Base-by-base conservation (phyloP, 2,113 vertebrate genomes). In the Talpa occidentalis region DNA sequence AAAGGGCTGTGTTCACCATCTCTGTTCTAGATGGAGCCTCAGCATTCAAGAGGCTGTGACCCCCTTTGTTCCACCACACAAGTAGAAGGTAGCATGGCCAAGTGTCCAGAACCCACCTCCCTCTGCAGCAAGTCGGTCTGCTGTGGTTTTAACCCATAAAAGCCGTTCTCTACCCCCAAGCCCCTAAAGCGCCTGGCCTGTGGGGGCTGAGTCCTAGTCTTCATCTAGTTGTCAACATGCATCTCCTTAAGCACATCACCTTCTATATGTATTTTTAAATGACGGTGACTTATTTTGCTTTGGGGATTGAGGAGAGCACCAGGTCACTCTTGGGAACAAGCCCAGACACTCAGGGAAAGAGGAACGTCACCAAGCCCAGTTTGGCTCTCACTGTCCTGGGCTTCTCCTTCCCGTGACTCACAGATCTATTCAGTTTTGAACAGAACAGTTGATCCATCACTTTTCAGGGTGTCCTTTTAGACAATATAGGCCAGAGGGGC, bases 301-400 rank as follows among this genome's bases (percentile, higher is more conserved):
- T 69, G 26, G 35, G 67, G 26, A 60, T 32, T 90, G 69, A 69
- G 52, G 80, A 40, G 32, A 77, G 14, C 32, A 42, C 1, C 32
- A n/a, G 42, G 66, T 52, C 10, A n/a, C 32, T 52, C 94, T 93
- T 40, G 44, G 67, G 72, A 83, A 88, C 32, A 85, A 28, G 30
- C 37, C 86, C 49, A 73, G 73, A 70, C 8, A 17, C 26, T 80
- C 30, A 56, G 66, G 64, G 76, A 66, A 82, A 83, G 89, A 73
- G 37, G 15, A 10, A 60, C 26, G 42, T 40, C 83, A 47, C 30
- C 19, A 83, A 89, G 54, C 42, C n/a, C 72, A 26, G 16, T n/a
- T 6, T 59, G n/a, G 59, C 30, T 30, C 52, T 49, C n/a, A 3
- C 17, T 12, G 5, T 35, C 35, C 84, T 24, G 5, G 19, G 28